Conservation (phyloP, 2,797 vertebrate species). For the Sus cebifrons region DNA sequence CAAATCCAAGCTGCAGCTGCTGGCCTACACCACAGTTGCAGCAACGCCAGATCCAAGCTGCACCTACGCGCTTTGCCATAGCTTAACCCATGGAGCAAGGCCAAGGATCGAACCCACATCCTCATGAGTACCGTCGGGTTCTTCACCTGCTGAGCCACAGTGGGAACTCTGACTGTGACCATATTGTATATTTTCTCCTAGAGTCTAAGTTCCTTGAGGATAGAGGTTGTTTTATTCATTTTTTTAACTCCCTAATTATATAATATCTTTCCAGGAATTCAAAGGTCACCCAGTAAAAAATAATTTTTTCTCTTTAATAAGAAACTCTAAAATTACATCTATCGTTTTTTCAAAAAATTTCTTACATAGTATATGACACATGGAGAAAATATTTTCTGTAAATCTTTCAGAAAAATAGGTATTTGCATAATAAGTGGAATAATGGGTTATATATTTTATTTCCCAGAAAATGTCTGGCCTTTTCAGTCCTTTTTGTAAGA, state of each 20-base stretch:
- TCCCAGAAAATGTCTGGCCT: background rate
- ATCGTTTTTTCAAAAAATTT: constrained; percentile 1
- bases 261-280: constrained; percentile 42
- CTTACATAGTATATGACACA: background rate
- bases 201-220: background rate
- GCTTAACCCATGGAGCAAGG: too few species aligned
- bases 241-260: constrained; percentile 17
- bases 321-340: constrained; percentile 46
- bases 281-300: constrained; percentile 60
- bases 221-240: constrained; percentile 48
- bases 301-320: constrained; percentile 45
- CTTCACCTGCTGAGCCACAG: too few species aligned
- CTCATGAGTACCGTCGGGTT: too few species aligned
- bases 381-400: constrained; percentile 31
- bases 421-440: constrained; percentile 32
- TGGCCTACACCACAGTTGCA: too few species aligned
- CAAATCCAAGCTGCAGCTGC: too few species aligned
- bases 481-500: constrained; percentile 5
- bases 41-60: too few species aligned
- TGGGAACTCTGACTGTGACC: background rate
- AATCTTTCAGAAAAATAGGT: constrained; percentile 50
- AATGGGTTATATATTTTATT: constrained; percentile 41
- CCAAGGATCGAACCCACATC: too few species aligned
- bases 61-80: too few species aligned
- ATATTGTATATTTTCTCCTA: constrained; percentile 9